Evolutionary conservation across 2,797 vertebrate species (phyloP).

Genomic region (Chloroceryle amazona): DNA sequence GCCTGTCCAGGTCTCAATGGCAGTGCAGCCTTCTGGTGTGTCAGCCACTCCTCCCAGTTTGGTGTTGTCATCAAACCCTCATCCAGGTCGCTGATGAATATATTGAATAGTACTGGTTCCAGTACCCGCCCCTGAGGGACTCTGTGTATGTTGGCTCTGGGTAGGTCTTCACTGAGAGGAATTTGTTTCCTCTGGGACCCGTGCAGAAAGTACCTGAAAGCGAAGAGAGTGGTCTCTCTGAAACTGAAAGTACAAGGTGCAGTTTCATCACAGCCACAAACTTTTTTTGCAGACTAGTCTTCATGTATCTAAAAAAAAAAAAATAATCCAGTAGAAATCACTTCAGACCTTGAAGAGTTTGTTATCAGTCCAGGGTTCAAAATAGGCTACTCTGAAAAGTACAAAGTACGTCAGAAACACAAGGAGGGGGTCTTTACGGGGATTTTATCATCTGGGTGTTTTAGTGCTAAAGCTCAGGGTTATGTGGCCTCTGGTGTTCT

Average conservation of each 20-base stretch:
- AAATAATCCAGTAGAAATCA: not conserved
- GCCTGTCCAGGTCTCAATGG: no score
- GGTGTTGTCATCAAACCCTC: no score
- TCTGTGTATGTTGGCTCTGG: not conserved
- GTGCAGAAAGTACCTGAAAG: not conserved
- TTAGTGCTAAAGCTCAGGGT: not conserved
- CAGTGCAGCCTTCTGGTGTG: no score
- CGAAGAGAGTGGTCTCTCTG: not conserved
- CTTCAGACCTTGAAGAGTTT: not conserved
- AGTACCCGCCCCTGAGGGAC: no score
- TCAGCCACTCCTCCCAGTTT: no score
- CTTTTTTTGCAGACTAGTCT: not conserved
- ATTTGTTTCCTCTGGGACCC: not conserved
- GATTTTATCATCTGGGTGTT: not conserved
- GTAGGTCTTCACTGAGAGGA: not conserved
- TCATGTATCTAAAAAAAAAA: not conserved
- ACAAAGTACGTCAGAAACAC: fast-evolving
- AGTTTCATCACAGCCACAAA: not conserved
- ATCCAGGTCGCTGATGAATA: no score
- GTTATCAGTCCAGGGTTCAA: not conserved
- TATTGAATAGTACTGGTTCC: no score
- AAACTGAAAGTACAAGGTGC: not conserved
- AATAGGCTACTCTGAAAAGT: not conserved
- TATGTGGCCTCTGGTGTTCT: not conserved
- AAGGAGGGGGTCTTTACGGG: not conserved